Conservation (phyloP, 2,797 vertebrate genomes). For the Cossypha caffra region DNA sequence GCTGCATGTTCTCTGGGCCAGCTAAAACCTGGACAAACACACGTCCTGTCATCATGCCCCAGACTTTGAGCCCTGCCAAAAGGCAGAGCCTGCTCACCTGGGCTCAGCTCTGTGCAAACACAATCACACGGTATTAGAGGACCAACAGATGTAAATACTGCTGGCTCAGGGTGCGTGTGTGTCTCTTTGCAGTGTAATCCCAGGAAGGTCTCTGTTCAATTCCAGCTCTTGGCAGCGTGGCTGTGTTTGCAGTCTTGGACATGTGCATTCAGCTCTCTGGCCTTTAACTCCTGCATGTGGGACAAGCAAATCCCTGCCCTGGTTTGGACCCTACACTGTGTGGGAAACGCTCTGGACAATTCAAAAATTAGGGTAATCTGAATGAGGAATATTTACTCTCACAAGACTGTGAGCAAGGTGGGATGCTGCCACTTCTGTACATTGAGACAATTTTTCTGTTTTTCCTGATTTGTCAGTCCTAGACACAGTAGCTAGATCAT, state of each 20-base stretch:
- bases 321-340: accelerated
- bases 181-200: not conserved
- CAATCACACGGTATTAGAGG: not conserved
- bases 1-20: accelerated
- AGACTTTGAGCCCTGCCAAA: not conserved
- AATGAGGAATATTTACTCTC: not conserved
- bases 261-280: not conserved
- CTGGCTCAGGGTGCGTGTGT: not conserved
- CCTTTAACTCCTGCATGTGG: not conserved
- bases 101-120: not conserved
- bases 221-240: not conserved
- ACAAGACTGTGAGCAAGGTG: not conserved
- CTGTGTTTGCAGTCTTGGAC: not conserved
- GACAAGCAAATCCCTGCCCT: not conserved
- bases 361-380: not conserved
- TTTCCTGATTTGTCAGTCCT: not conserved
- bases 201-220: not conserved
- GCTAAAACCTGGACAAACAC: not conserved
- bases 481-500: not conserved
- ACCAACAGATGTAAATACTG: not conserved
- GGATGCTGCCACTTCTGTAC: accelerated
- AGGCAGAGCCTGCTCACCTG: not conserved
- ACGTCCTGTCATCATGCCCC: accelerated
- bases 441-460: not conserved
- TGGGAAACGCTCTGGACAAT: not conserved